Conservation (phyloP, 2,797 vertebrate genomes). For the Peromyscus melanophrys region DNA sequence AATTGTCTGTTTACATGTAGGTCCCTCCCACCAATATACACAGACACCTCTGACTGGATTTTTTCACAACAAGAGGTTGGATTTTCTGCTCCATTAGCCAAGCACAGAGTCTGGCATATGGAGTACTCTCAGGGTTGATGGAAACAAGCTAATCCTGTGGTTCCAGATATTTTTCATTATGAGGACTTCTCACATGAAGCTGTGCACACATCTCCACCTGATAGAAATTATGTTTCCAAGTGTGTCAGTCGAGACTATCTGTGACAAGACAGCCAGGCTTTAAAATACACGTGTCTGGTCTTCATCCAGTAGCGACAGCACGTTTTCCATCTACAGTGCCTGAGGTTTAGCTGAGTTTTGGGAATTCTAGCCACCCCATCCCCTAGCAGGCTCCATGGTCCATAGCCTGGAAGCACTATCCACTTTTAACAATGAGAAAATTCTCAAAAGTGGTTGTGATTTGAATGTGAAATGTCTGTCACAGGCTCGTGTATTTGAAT, state of each 20-base stretch:
- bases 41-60: neutral
- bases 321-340: neutral
- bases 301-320: neutral
- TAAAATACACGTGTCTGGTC: neutral
- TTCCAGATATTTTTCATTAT: slow-evolving; percentile 8
- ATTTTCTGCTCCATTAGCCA: slow-evolving; percentile 25
- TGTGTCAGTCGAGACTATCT: neutral
- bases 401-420: neutral
- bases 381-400: too few relatives aligned
- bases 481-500: neutral
- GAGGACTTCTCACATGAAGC: neutral
- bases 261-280: neutral
- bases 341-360: neutral
- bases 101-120: neutral
- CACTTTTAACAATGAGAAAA: neutral
- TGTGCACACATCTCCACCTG: neutral
- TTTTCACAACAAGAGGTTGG: neutral
- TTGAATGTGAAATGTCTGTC: neutral
- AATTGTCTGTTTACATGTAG: neutral
- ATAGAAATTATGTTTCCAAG: neutral
- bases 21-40: neutral
- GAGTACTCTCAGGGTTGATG: neutral
- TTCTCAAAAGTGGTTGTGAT: neutral
- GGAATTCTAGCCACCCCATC: too few relatives aligned
- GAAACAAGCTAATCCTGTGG: neutral